phyloP scores from a whole-genome alignment of 1,140 invertebrate genomes.

The Oscheius sp. region DNA sequence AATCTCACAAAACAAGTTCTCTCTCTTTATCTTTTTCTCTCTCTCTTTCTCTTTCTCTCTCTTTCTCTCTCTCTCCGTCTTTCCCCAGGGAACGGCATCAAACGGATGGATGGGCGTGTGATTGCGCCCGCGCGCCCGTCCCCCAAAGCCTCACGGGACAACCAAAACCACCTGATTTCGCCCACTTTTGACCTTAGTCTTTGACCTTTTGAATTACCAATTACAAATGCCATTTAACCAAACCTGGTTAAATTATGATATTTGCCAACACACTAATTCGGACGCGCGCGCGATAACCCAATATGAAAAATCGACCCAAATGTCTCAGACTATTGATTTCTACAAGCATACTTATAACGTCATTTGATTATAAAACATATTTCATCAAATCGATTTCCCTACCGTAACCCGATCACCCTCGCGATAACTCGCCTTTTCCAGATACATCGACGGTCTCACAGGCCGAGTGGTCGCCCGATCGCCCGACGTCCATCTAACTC shows the following conservation, averaged over 20 bases:
- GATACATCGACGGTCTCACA: slow-evolving; percentile 8
- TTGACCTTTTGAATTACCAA: too few relatives aligned
- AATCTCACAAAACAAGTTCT: neutral
- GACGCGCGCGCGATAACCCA: too few relatives aligned
- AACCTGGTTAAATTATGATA: neutral
- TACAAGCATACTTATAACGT: neutral
- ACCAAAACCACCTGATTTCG: slow-evolving; percentile 1
- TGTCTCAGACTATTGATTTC: neutral
- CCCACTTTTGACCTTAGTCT: too few relatives aligned
- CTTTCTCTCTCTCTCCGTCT: neutral
- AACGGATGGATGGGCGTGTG: neutral
- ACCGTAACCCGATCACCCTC: too few relatives aligned
- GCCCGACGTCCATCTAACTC: neutral
- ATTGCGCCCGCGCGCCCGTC: slow-evolving; percentile 8
- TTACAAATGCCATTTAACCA: neutral
- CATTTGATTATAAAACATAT: neutral
- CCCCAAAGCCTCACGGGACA: slow-evolving; percentile 1
- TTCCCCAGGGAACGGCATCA: neutral
- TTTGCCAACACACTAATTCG: neutral
- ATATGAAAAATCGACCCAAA: neutral
- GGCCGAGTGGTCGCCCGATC: neutral
- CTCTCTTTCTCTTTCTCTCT: neutral
- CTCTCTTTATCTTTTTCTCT: neutral
- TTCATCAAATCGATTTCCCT: too few relatives aligned
- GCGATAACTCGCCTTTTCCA: too few relatives aligned